phyloP scores from a whole-genome alignment of 1,140 invertebrate species.

The Pseudachorutes palmiensis region DNA sequence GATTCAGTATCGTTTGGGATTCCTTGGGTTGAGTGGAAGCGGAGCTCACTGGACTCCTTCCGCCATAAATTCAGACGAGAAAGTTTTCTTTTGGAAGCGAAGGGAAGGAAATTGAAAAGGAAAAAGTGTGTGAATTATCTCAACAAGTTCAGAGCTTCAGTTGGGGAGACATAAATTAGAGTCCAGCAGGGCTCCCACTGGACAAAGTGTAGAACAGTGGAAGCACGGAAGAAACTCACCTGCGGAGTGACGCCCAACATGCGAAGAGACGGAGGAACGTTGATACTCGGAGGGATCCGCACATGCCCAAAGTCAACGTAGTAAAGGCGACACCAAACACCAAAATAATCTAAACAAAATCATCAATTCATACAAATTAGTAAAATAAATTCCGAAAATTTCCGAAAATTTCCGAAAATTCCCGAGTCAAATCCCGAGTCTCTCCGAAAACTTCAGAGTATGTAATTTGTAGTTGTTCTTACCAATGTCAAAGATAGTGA shows the following conservation, averaged over 20 bases:
- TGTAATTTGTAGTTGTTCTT: not conserved
- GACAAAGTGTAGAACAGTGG: no score
- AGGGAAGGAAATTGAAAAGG: no score
- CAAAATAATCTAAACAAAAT: slow-evolving; percentile 57
- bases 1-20: no score
- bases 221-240: slow-evolving; percentile 62
- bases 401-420: not conserved
- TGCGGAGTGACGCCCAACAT: slow-evolving; percentile 87
- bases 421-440: not conserved
- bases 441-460: not conserved
- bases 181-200: no score
- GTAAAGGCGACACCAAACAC: slow-evolving; percentile 80
- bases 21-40: no score
- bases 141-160: no score
- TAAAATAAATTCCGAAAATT: not conserved
- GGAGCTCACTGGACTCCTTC: no score
- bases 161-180: no score
- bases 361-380: not conserved
- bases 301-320: slow-evolving; percentile 84
- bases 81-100: no score
- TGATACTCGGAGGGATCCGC: slow-evolving; percentile 59
- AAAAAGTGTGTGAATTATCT: no score
- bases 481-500: slow-evolving; percentile 68
- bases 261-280: slow-evolving; percentile 80
- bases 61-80: no score